Base-by-base conservation (phyloP, 2,113 vertebrate genomes). In the Benitochromis conjunctus region DNA sequence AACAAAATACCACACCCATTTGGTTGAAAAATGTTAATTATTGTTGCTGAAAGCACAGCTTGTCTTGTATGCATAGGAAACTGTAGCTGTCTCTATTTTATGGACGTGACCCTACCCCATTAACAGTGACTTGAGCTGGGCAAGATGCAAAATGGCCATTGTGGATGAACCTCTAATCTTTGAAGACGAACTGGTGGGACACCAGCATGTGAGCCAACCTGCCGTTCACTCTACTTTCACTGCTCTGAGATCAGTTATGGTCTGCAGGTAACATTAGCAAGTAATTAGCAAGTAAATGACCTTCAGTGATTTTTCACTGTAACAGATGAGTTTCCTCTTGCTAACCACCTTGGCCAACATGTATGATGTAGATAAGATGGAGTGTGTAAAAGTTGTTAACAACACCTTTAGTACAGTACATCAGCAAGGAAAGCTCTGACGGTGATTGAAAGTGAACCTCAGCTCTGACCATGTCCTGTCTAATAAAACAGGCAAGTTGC, bases 31-130 rank as follows among this genome's bases (percentile, higher is more conserved):
- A 57, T 26, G 12, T 14, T 24, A 13, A 57, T 8, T 57, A 26
- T 26, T 0, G 24, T 58, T 58, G 13, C 56, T 29, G 24, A 29
- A 58, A 24, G 62, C 62, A 14, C n/a, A 41, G 62, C 62, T 66
- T 66, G 62, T 3, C 41, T 41, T 41, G 62, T 24, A 0, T 5
- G 34, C 62, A 21, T 9, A 66, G 62, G 36, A 5, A 66, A 41
- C 36, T 66, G 62, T 66, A 66, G n/a, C 5, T 24, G 36, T 66
- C 36, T 66, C 34, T 19, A 41, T 66, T 66, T 66, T 66, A 18
- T 1, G 1, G 0, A 13, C 2, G 4, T 66, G 19, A 4, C 34
- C 0, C 34, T 41, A 38, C 41, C 4, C 34, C 34, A 41, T 21
- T 66, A 41, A 66, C 34, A 41, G 19, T 41, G 34, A 21, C 60